A percentile compares a stretch with the other conserved stretches of the same genome.
phyloP scores from a whole-genome alignment of 2,113 vertebrate genomes.

The Actenoides lindsayi region DNA sequence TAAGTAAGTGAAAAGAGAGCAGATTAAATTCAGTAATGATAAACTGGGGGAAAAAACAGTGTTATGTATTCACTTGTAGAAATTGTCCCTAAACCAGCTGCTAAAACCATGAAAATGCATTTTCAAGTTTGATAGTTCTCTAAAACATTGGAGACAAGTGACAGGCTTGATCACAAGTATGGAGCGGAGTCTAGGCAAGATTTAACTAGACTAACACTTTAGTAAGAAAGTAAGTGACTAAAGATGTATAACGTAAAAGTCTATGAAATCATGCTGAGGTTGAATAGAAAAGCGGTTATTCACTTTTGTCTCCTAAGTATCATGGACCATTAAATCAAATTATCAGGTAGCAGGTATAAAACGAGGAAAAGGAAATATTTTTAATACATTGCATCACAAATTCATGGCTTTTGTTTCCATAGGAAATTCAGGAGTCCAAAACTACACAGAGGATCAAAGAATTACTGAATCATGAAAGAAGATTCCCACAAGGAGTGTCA shows the following conservation, averaged over 20 bases:
- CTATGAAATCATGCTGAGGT: neutral
- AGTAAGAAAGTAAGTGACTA: neutral
- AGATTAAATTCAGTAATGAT: neutral
- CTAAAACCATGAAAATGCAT: neutral
- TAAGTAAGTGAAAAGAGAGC: neutral
- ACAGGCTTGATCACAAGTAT: neutral
- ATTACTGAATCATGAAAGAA: neutral
- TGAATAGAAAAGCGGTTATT: neutral
- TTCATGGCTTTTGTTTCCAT: neutral
- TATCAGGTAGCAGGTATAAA: neutral
- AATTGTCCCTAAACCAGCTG: neutral
- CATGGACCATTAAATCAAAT: neutral
- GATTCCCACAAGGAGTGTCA: neutral
- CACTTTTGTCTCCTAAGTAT: neutral
- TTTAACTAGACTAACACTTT: neutral
- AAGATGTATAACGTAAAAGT: neutral
- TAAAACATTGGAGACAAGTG: neutral
- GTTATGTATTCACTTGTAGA: neutral
- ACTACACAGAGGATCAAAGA: neutral
- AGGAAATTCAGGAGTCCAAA: neutral
- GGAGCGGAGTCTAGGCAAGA: neutral
- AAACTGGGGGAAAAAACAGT: neutral
- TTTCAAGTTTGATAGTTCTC: neutral
- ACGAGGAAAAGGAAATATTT: neutral
- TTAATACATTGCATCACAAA: neutral